Conservation (phyloP, 2,113 vertebrate species). For the Callionymus lyra region DNA sequence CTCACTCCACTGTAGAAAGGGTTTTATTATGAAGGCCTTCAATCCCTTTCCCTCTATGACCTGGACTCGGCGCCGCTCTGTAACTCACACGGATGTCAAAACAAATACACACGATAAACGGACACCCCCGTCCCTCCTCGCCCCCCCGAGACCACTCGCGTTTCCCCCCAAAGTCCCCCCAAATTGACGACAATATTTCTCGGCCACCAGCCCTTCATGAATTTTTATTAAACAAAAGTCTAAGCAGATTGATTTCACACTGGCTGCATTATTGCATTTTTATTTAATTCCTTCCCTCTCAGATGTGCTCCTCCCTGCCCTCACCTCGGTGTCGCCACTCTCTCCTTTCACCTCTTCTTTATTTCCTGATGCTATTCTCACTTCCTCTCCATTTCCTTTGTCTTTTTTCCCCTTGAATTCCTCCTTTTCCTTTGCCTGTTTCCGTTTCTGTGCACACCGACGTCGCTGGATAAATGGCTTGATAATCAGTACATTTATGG, state of each 20-base stretch:
- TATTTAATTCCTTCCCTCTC: conserved; percentile 87
- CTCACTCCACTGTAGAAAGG: conserved; percentile 26
- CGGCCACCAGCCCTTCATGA: conserved; percentile 89
- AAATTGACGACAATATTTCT: conserved; percentile 75
- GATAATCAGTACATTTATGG: too few relatives aligned
- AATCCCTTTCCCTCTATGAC: conserved; percentile 47
- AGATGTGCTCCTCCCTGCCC: conserved; percentile 43
- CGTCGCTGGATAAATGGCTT: too few relatives aligned
- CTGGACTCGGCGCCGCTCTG: conserved; percentile 38
- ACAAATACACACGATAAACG: conserved; percentile 42
- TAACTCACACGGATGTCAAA: conserved; percentile 61
- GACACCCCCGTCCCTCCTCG: conserved; percentile 5
- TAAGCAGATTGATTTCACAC: conserved; percentile 98
- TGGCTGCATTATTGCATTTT: conserved; percentile 93
- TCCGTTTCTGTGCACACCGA: too few relatives aligned
- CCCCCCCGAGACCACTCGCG: too few relatives aligned
- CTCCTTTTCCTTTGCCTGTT: conserved; percentile 7
- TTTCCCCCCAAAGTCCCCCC: conserved; percentile 26
- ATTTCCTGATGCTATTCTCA: conserved; percentile 22
- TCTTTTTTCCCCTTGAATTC: conserved; percentile 23
- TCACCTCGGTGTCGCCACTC: conserved; percentile 36
- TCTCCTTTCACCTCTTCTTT: conserved; percentile 37
- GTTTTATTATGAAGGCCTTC: conserved; percentile 58
- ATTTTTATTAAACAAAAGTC: conserved; percentile 99
- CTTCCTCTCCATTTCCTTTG: conserved; percentile 38